These are phyloP conservation scores for Homarus americanus DNA, from an alignment of 1,140 invertebrate genomes.

Conservation along the genomic window DNA sequence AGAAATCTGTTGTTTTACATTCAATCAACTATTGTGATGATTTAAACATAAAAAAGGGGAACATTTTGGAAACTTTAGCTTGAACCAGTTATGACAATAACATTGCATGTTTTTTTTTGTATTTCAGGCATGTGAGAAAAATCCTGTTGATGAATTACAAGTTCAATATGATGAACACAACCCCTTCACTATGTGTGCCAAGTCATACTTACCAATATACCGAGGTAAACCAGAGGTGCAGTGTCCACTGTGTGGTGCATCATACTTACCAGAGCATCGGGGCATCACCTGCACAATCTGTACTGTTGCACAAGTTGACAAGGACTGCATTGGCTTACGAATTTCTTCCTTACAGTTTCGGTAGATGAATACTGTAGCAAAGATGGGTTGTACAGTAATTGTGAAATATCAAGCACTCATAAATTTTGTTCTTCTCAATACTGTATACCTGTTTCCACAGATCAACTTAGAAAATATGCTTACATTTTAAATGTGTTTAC, in stretches of 20 bases:
- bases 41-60: no score
- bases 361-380: slow-evolving; percentile 76
- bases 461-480: no score
- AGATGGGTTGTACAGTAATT: no score
- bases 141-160: slow-evolving; percentile 91
- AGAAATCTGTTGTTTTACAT: no score
- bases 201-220: slow-evolving; percentile 95
- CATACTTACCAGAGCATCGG: slow-evolving; percentile 92
- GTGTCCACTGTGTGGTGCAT: slow-evolving; percentile 95
- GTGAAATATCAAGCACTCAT: no score
- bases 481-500: no score
- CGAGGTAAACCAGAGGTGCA: slow-evolving; percentile 96
- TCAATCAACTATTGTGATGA: no score
- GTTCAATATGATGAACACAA: slow-evolving; percentile 98
- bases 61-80: slow-evolving; percentile 12
- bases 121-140: slow-evolving; percentile 92
- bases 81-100: no score
- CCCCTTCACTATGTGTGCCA: slow-evolving; percentile 96
- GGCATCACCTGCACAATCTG: slow-evolving; percentile 92
- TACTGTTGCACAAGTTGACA: slow-evolving; percentile 93
- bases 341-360: slow-evolving; percentile 88
- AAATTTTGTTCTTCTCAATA: no score
- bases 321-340: slow-evolving; percentile 90
- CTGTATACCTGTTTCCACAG: no score
- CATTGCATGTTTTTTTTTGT: slow-evolving; percentile 5